phyloP scores from a whole-genome alignment of 2,797 vertebrate species.

The Chelmon rostratus region DNA sequence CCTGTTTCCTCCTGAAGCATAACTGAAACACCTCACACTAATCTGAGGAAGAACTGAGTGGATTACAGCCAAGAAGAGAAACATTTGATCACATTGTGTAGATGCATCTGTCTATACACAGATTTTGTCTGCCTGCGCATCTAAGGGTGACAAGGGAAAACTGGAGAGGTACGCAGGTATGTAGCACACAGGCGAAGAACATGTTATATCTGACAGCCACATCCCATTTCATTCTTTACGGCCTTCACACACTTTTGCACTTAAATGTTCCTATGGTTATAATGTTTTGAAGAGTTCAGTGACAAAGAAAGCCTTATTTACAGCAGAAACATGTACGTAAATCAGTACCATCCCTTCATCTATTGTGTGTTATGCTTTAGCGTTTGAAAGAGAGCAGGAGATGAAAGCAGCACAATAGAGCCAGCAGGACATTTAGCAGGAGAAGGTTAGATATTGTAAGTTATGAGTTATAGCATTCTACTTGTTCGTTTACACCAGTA shows the following conservation, averaged over 20 bases:
- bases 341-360: constrained; percentile 40
- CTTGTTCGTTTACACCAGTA: constrained; percentile 57
- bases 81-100: constrained; percentile 5
- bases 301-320: constrained; percentile 72
- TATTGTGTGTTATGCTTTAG: constrained; percentile 26
- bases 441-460: constrained; percentile 55
- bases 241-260: constrained; percentile 10
- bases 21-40: background rate
- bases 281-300: constrained; percentile 36
- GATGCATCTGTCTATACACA: constrained; percentile 6
- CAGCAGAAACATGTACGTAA: constrained; percentile 60
- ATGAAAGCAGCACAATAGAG: constrained; percentile 40
- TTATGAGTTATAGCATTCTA: constrained; percentile 38
- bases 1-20: background rate
- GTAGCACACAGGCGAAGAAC: background rate
- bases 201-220: constrained; percentile 18
- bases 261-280: constrained; percentile 35
- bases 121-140: constrained; percentile 21
- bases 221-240: constrained; percentile 10
- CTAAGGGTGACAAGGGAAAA: constrained; percentile 4
- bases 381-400: constrained; percentile 34
- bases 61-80: background rate
- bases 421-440: constrained; percentile 38
- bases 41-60: background rate
- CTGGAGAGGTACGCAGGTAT: background rate